These are phyloP conservation scores for Caenorhabditis zanzibari DNA, from an alignment of 2,888 invertebrate genomes.

Conservation along the genomic window DNA sequence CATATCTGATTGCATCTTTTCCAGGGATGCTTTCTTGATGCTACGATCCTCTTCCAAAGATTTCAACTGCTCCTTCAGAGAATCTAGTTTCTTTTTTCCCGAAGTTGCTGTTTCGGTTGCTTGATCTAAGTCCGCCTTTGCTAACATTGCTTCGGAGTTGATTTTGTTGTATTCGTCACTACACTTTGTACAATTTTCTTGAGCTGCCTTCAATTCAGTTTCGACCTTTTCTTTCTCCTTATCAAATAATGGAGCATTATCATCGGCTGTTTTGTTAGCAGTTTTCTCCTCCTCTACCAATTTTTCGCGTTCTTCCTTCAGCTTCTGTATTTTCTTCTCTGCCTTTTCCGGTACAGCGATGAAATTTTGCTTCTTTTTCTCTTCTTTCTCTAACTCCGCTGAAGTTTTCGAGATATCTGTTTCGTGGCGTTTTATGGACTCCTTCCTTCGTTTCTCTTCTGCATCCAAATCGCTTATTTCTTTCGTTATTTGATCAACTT, in stretches of 20 bases:
- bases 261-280: constrained; percentile 48
- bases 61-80: constrained; percentile 80
- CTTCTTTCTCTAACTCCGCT: constrained; percentile 68
- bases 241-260: constrained; percentile 50
- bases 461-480: constrained; percentile 46
- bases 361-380: constrained; percentile 81
- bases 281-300: constrained; percentile 84
- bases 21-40: constrained; percentile 32
- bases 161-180: constrained; percentile 63
- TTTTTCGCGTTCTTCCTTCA: constrained; percentile 84
- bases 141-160: constrained; percentile 26
- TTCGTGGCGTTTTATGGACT: constrained; percentile 75
- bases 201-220: constrained; percentile 38
- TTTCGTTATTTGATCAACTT: constrained; percentile 65
- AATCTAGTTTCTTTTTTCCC: constrained; percentile 66
- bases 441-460: constrained; percentile 60
- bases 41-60: constrained; percentile 79
- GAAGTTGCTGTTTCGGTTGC: constrained; percentile 84
- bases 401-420: constrained; percentile 40
- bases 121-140: constrained; percentile 86
- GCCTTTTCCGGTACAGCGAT: constrained; percentile 71
- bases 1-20: background rate
- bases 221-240: constrained; percentile 20
- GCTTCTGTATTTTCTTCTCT: constrained; percentile 64
- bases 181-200: constrained; percentile 43